Conservation (phyloP, 2,797 vertebrate genomes). For the Mormyrops boulengeri region DNA sequence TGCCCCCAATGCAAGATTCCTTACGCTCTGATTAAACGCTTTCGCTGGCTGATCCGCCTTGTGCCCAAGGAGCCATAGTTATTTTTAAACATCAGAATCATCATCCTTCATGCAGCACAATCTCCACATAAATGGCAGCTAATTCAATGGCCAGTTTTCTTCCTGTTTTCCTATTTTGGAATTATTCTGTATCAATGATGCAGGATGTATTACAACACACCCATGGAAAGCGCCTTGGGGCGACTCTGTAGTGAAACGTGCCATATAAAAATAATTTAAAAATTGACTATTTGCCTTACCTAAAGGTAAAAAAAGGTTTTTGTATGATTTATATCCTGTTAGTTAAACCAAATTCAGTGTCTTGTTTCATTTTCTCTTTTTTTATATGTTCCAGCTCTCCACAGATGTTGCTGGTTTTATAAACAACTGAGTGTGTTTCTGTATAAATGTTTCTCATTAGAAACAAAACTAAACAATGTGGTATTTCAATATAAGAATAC, state of each 20-base stretch:
- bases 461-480: not conserved
- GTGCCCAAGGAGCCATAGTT: not conserved
- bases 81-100: not conserved
- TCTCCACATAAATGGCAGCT: not conserved
- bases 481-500: not conserved
- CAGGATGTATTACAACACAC: not conserved
- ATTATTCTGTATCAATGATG: not conserved
- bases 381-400: not conserved
- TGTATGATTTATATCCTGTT: not conserved
- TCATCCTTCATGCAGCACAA: not conserved
- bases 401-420: not conserved
- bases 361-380: not conserved
- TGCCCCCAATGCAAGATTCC: not conserved
- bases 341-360: not conserved
- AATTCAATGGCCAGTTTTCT: not conserved
- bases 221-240: not conserved
- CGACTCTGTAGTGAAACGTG: not conserved
- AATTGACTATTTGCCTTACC: not conserved
- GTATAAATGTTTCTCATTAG: not conserved
- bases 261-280: not conserved
- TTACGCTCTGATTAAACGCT: not conserved
- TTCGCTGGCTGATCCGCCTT: not conserved
- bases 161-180: not conserved
- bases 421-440: not conserved
- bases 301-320: not conserved